Evolutionary conservation across 2,113 vertebrate species (phyloP), one percentile per base, ranked within the genome.

Genomic region (Nesoenas mayeri): DNA sequence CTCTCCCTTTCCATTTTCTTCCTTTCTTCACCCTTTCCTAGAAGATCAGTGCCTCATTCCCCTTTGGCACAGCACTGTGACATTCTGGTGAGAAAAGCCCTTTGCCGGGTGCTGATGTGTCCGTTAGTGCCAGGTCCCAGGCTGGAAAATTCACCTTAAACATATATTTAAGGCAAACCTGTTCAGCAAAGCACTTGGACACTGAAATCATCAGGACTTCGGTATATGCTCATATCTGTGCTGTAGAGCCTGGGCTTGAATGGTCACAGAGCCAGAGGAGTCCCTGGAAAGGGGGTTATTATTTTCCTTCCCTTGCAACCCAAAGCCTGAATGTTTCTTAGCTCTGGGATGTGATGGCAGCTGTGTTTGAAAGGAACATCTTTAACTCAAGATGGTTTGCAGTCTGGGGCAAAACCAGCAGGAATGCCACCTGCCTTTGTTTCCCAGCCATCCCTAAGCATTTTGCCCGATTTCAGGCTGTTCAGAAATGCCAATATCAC

Each of bases 341-440:
- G 65, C 58, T 77, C 73, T 60, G 36, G 62, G 44, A 57, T 28
- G n/a, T 8, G 29, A 48, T 25, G 58, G 75, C 22, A 85, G 25
- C 57, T 56, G 42, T 17, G 31, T 56, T 67, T n/a, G 53, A 70
- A 60, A 83, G 54, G 84, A 88, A 70, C 25, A 21, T 11, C 44
- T 89, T 91, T 54, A 70, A 77, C 25, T 11, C 21, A 4, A 14
- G 24, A 18, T 58, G 15, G 29, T 69, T 53, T 72, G 44, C 75
- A 65, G 54, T 66, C 65, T 1, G 4, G 29, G 65, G 61, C 53
- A 85, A 64, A 88, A 91, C 29, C 78, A 79, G 69, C 2, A 0
- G 57, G 70, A 82, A 69, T 0, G 0, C 47, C 74, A 21, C 38
- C 69, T 3, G 0, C 12, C 2, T 44, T 3, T 5, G 0, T 34